Evolutionary conservation across 1,140 invertebrate genomes (phyloP).

Genomic region (Bombus superbus): DNA sequence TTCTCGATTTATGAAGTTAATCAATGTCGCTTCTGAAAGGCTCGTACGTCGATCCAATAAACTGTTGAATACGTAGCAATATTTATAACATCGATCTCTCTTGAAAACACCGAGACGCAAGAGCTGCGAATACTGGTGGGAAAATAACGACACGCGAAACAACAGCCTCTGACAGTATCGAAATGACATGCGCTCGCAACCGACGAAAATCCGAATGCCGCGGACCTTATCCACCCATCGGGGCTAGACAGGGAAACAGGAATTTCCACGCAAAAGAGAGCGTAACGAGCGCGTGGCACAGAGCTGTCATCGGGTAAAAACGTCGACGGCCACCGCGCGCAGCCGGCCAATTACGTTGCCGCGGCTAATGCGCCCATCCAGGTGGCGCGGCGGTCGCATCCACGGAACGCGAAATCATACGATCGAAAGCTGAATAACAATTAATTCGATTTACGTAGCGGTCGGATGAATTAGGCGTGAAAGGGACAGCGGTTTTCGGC

Average conservation of each 20-base stretch:
- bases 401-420: slow-evolving; percentile 39
- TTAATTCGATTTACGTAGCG: slow-evolving; percentile 61
- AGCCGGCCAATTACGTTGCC: slow-evolving; percentile 31
- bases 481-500: slow-evolving; percentile 69
- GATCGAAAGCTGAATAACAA: slow-evolving; percentile 59
- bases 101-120: background rate
- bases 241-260: background rate
- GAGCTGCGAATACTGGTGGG: background rate
- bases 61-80: background rate
- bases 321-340: slow-evolving; percentile 2
- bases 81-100: background rate
- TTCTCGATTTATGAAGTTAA: too few relatives aligned
- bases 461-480: slow-evolving; percentile 59
- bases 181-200: background rate
- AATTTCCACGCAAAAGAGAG: slow-evolving; percentile 13
- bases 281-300: slow-evolving; percentile 22
- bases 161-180: background rate
- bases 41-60: too few relatives aligned
- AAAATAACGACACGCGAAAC: slow-evolving; percentile 10
- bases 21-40: too few relatives aligned
- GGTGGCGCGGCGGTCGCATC: background rate
- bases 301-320: slow-evolving; percentile 17
- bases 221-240: background rate
- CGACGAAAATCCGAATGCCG: background rate
- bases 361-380: slow-evolving; percentile 35